Conservation (phyloP, 2,888 invertebrate species). For the Trimorus sp. region DNA sequence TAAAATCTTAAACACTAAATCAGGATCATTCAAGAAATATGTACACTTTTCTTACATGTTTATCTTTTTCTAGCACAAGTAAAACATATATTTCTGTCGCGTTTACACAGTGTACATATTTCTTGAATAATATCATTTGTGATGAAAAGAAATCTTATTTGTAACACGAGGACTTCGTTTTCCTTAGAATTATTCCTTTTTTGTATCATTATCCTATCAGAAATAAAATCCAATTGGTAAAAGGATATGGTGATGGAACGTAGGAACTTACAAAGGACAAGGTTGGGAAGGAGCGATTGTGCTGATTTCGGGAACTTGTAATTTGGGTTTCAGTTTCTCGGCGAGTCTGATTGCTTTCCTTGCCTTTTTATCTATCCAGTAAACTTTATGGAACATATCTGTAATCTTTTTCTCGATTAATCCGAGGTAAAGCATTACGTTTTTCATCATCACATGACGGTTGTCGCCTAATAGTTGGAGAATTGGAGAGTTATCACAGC, state of each 20-base stretch:
- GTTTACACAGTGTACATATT: too few relatives aligned
- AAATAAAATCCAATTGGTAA: background rate
- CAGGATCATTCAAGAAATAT: too few relatives aligned
- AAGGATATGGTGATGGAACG: background rate
- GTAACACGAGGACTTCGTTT: too few relatives aligned
- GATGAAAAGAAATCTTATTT: too few relatives aligned
- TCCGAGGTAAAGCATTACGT: constrained; percentile 91
- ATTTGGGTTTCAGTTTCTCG: constrained; percentile 76
- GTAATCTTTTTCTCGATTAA: constrained; percentile 90
- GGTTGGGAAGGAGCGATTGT: constrained; percentile 82
- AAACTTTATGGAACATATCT: constrained; percentile 85
- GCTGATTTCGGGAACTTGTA: constrained; percentile 77
- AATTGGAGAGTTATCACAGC: constrained; percentile 88
- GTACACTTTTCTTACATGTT: too few relatives aligned
- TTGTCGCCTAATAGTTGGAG: constrained; percentile 88
- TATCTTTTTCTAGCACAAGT: too few relatives aligned
- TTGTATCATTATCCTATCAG: background rate
- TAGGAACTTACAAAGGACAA: constrained; percentile 82
- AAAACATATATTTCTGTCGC: too few relatives aligned
- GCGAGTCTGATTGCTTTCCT: constrained; percentile 76
- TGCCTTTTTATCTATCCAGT: constrained; percentile 78
- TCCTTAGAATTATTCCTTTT: too few relatives aligned
- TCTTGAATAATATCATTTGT: too few relatives aligned
- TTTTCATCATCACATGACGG: constrained; percentile 88
- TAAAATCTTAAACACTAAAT: too few relatives aligned